phyloP scores from a whole-genome alignment of 2,888 invertebrate genomes.

The Agrotis exclamationis region DNA sequence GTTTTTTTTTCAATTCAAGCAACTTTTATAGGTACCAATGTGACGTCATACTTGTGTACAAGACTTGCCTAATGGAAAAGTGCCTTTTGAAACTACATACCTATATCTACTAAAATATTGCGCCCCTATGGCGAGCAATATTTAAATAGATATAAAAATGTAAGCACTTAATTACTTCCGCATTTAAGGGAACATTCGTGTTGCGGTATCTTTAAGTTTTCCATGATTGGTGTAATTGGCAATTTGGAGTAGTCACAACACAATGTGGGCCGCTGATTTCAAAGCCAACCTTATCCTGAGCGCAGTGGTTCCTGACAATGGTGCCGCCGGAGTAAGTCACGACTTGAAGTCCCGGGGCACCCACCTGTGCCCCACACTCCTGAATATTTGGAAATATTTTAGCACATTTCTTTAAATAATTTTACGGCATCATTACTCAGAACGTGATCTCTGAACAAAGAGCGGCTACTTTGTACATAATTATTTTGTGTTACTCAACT shows the following conservation, averaged over 20 bases:
- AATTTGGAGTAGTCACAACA: constrained; percentile 77
- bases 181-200: constrained; percentile 62
- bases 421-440: constrained; percentile 78
- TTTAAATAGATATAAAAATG: constrained; percentile 1
- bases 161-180: constrained; percentile 50
- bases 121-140: too few relatives aligned
- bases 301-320: constrained; percentile 80
- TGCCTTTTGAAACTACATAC: too few relatives aligned
- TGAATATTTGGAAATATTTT: constrained; percentile 80
- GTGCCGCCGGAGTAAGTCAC: constrained; percentile 85
- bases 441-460: constrained; percentile 78
- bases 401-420: constrained; percentile 76
- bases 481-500: constrained; percentile 52
- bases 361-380: constrained; percentile 84
- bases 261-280: constrained; percentile 70
- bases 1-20: too few relatives aligned
- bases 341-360: constrained; percentile 82
- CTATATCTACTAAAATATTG: too few relatives aligned
- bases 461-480: constrained; percentile 69
- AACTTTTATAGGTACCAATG: too few relatives aligned
- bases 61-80: too few relatives aligned
- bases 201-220: constrained; percentile 60
- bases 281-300: constrained; percentile 74
- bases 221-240: constrained; percentile 76
- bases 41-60: too few relatives aligned